These are phyloP conservation scores for Brachyrhaphis roseni DNA, from an alignment of 2,797 vertebrate genomes.

Conservation along the genomic window DNA sequence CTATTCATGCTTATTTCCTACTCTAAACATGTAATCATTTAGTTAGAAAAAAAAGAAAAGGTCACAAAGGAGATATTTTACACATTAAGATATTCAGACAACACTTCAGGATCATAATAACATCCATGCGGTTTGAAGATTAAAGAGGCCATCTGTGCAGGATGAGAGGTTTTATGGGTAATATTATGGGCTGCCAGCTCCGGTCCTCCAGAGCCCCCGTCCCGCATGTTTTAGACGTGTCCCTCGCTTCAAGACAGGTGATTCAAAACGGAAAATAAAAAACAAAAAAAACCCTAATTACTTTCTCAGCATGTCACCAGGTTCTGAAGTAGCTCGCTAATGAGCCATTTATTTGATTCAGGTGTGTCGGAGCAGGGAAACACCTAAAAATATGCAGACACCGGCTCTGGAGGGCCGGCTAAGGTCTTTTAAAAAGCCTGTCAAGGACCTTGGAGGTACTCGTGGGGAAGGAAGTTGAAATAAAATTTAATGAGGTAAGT, in stretches of 20 bases:
- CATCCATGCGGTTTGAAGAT: background rate
- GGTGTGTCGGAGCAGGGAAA: background rate
- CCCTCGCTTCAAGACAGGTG: background rate
- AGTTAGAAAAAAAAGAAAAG: background rate
- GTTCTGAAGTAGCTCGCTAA: background rate
- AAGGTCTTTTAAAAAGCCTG: background rate
- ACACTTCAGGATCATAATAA: background rate
- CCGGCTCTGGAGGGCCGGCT: background rate
- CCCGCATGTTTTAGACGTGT: background rate
- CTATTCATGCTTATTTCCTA: background rate
- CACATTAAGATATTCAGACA: background rate
- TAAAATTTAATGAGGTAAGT: background rate
- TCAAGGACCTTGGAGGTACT: background rate
- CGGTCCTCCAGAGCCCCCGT: background rate
- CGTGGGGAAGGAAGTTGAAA: background rate
- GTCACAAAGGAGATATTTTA: too few relatives aligned
- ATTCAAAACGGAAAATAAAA: background rate
- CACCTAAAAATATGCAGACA: background rate
- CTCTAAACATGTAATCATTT: background rate
- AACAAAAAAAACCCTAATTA: background rate
- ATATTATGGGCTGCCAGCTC: background rate
- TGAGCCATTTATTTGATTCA: background rate
- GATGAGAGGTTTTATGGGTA: background rate
- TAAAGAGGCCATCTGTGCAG: background rate
- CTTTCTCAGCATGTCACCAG: background rate